Evolutionary conservation across 2,113 vertebrate genomes (phyloP).

Genomic region (Scolopax mira): DNA sequence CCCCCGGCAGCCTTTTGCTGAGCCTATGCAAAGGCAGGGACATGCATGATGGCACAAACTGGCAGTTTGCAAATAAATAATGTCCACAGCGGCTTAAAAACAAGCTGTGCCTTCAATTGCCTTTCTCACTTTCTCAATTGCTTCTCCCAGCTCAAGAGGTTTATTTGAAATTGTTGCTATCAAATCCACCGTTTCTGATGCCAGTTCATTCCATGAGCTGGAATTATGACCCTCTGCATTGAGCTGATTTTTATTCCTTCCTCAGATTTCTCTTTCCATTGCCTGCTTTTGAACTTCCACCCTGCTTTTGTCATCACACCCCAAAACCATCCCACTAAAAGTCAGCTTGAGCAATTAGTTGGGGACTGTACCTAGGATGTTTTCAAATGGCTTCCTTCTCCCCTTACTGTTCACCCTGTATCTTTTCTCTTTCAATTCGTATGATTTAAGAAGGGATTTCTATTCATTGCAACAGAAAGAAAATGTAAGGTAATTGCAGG

Average conservation of each 20-base stretch:
- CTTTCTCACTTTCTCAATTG: not conserved
- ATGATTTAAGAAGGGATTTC: not conserved
- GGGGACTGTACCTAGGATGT: not conserved
- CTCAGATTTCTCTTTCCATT: not conserved
- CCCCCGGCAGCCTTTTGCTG: rapidly evolving
- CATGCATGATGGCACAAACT: rapidly evolving
- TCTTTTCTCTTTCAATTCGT: not conserved
- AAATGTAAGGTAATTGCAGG: not conserved
- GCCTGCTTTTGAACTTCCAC: not conserved
- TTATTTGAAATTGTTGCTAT: not conserved
- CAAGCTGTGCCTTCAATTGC: not conserved
- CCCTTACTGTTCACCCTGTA: not conserved
- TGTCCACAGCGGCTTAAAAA: not conserved
- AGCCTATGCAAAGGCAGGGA: not conserved
- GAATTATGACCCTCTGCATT: not conserved
- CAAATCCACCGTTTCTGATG: not conserved
- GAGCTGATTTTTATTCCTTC: not conserved
- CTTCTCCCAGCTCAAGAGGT: not conserved
- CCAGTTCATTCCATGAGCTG: not conserved
- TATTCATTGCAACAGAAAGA: not conserved
- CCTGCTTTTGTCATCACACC: not conserved
- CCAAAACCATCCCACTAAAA: not conserved
- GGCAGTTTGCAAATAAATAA: not conserved
- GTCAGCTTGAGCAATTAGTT: not conserved
- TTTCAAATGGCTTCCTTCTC: not conserved